Evolutionary conservation across 2,888 invertebrate species (phyloP), one percentile per base, ranked within the genome.

Genomic region (Synanthedon vespiformis): DNA sequence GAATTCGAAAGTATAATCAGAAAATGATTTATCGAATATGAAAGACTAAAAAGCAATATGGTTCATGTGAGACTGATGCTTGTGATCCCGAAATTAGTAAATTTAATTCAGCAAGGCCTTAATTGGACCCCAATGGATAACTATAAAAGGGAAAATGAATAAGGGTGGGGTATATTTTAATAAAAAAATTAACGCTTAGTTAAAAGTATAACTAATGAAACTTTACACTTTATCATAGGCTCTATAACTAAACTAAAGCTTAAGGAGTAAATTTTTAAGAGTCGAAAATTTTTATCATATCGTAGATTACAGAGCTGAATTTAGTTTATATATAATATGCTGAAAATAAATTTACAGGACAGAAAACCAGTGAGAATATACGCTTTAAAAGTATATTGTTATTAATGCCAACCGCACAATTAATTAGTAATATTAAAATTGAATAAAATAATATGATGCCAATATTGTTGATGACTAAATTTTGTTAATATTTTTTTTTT

Each of bases 51-150:
- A 63, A 70, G 69, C 66, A 67, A 57, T 62, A 63, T 61, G 72
- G 63, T 62, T 72, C 67, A 67, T 78, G 85, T 78, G 85, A 86
- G 85, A 86, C 85, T 86, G 85, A 86, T 74, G 77, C 70, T 72
- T 82, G 81, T 82, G 79, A 81, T 80, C 79, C 70, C 13, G 44
- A 44, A 51, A 47, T 44, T 44, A 44, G 5, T 44, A 44, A n/a
- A 10, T 34, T 34, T 34, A 13, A 12, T 44, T 44, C 44, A 13
- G 44, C 13, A 44, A 44, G 14, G 44, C 13, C 44, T 44, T 44
- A 44, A 13, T 10, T 34, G 34, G 34, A 34, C 34, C 44, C 6
- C n/a, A 44, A 13, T 8, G 44, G 44, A 14, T 11, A 14, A 44
- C 44, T n/a, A 44, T 44, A 13, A 13, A 34, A 34, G 34, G 34